phyloP scores from a whole-genome alignment of 2,113 vertebrate species.

The Tenebrosternarchus preto region DNA sequence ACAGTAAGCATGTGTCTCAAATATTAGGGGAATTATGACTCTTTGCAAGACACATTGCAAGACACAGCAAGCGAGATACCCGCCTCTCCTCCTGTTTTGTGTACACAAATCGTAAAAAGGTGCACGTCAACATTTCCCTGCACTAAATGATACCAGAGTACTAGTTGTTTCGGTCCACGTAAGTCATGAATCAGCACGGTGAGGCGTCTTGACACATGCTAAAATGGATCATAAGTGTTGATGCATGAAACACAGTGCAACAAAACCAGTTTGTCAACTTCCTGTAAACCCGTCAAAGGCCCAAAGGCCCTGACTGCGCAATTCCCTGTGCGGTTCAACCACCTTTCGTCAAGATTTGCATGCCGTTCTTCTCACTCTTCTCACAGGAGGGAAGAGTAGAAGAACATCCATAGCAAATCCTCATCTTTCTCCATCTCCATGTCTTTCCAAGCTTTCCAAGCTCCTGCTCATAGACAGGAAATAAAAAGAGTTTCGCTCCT shows the following conservation, averaged over 20 bases:
- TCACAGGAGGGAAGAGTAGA: background rate
- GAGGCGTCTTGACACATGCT: background rate
- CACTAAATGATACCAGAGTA: background rate
- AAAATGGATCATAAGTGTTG: background rate
- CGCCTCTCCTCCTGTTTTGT: constrained; percentile 24
- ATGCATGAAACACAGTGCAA: background rate
- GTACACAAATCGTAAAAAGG: constrained; percentile 16
- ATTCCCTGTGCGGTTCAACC: background rate
- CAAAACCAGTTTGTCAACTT: constrained; percentile 8
- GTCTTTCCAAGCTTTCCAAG: background rate
- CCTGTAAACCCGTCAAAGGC: background rate
- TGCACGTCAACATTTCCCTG: background rate
- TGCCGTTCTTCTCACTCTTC: constrained; percentile 1
- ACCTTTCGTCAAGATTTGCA: constrained; percentile 33
- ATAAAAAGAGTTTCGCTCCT: background rate
- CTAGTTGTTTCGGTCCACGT: background rate
- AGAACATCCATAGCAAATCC: background rate
- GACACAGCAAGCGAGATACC: constrained; percentile 30
- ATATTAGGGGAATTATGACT: constrained; percentile 11
- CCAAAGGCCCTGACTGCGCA: background rate
- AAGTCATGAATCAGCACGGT: background rate
- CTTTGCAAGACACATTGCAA: constrained; percentile 10
- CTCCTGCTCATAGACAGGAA: too few relatives aligned
- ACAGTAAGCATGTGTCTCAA: constrained; percentile 43
- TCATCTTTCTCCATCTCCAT: background rate